A percentile compares a stretch with the other conserved stretches of the same genome.
Evolutionary conservation across 2,888 invertebrate species (phyloP).

Genomic region (Machimus rusticus): DNA sequence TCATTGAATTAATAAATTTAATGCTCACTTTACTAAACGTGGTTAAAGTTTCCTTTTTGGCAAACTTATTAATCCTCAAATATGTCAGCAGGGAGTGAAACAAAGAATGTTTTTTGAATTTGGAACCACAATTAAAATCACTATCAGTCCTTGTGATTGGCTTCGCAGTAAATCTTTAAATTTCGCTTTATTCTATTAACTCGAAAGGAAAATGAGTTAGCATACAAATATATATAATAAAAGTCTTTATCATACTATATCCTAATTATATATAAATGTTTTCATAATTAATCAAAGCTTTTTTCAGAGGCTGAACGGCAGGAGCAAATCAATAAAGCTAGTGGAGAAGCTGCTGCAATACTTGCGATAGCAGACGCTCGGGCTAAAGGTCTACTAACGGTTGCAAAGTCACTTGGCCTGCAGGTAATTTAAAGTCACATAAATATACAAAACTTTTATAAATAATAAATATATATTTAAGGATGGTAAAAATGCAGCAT

Average conservation of each 20-base stretch:
- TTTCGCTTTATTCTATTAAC: too few relatives aligned
- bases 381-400: constrained; percentile 79
- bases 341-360: constrained; percentile 91
- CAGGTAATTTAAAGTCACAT: constrained; percentile 38
- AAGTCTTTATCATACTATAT: background rate
- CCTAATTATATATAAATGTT: background rate
- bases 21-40: too few relatives aligned
- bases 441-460: background rate
- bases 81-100: too few relatives aligned
- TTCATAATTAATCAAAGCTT: background rate
- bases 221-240: too few relatives aligned
- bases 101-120: too few relatives aligned
- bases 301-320: constrained; percentile 86
- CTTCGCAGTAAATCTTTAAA: too few relatives aligned
- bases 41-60: too few relatives aligned
- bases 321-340: constrained; percentile 93
- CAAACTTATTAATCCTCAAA: too few relatives aligned
- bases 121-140: too few relatives aligned
- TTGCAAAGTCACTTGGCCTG: constrained; percentile 70
- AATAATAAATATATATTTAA: constrained; percentile 55
- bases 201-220: too few relatives aligned
- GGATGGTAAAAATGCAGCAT: constrained; percentile 90
- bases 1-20: too few relatives aligned
- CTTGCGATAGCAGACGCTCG: constrained; percentile 91
- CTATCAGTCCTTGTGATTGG: too few relatives aligned